Conservation (phyloP, 2,888 invertebrate species). For the Drosophila cognata region DNA sequence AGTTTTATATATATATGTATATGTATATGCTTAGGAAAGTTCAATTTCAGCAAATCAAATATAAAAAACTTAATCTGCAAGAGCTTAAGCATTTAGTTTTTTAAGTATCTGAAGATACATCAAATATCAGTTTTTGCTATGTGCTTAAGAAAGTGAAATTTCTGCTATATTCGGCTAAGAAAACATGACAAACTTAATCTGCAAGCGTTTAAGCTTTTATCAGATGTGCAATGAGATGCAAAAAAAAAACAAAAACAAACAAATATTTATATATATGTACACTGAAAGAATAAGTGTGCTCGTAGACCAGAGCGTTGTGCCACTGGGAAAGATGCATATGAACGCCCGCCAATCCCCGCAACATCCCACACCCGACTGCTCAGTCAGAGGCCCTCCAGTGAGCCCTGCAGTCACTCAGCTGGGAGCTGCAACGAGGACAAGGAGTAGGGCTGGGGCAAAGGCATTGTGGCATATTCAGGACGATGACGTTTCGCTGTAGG, state of each 20-base stretch:
- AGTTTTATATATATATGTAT: background rate
- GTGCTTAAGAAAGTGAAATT: constrained; percentile 4
- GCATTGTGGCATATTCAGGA: constrained; percentile 45
- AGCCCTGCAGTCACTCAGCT: constrained; percentile 38
- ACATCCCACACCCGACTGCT: background rate
- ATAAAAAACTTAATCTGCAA: background rate
- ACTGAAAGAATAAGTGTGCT: constrained; percentile 46
- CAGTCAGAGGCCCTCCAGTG: constrained; percentile 21
- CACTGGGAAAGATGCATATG: constrained; percentile 34
- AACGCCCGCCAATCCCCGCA: background rate
- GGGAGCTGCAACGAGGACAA: constrained; percentile 18
- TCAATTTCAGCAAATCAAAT: background rate
- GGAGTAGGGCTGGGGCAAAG: background rate
- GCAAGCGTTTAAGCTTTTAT: background rate
- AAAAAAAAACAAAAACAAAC: background rate
- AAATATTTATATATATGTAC: constrained; percentile 45
- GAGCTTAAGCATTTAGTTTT: background rate
- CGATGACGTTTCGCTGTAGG: constrained; percentile 67
- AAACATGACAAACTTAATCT: constrained; percentile 6
- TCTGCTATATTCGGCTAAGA: background rate
- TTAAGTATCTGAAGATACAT: background rate
- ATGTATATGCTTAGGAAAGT: background rate
- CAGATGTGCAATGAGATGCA: constrained; percentile 45
- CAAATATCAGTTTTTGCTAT: background rate
- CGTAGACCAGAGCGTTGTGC: constrained; percentile 33